phyloP scores from a whole-genome alignment of 2,113 vertebrate genomes.

The Malaclemys terrapin region DNA sequence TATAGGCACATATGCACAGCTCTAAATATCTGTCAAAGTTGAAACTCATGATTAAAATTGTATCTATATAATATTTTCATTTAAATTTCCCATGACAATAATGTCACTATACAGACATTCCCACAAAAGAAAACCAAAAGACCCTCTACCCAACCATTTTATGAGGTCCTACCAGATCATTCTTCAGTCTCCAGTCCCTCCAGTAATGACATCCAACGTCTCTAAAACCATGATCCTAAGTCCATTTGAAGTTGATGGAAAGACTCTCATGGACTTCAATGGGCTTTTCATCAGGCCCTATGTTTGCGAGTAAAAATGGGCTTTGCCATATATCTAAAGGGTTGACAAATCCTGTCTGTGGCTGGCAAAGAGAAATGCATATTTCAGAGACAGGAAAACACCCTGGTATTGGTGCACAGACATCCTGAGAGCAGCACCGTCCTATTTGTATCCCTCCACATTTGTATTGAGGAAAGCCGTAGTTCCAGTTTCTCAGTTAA shows the following conservation, averaged over 20 bases:
- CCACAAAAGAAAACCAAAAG: constrained; percentile 3
- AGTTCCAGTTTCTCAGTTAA: constrained; percentile 60
- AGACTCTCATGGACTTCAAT: constrained; percentile 47
- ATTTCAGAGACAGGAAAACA: not conserved
- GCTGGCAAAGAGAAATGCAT: constrained; percentile 19
- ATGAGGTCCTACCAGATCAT: constrained; percentile 29
- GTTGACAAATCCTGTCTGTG: not conserved
- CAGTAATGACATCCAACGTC: not conserved
- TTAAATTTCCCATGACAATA: not conserved
- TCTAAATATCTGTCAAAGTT: not conserved
- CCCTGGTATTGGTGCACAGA: not conserved
- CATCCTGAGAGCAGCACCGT: constrained; percentile 8
- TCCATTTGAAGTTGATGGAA: constrained; percentile 65
- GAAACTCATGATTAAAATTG: not conserved
- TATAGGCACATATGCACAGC: not conserved
- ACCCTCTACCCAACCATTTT: not conserved
- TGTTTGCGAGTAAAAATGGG: constrained; percentile 48
- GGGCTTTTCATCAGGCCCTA: constrained; percentile 33
- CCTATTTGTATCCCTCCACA: constrained; percentile 35
- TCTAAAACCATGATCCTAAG: constrained; percentile 53
- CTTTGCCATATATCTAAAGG: constrained; percentile 43
- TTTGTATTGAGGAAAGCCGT: constrained; percentile 33
- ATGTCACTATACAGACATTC: not conserved
- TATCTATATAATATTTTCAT: not conserved
- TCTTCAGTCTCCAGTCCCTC: not conserved